phyloP scores from a whole-genome alignment of 2,113 vertebrate species.

The Melanocharis versteri region DNA sequence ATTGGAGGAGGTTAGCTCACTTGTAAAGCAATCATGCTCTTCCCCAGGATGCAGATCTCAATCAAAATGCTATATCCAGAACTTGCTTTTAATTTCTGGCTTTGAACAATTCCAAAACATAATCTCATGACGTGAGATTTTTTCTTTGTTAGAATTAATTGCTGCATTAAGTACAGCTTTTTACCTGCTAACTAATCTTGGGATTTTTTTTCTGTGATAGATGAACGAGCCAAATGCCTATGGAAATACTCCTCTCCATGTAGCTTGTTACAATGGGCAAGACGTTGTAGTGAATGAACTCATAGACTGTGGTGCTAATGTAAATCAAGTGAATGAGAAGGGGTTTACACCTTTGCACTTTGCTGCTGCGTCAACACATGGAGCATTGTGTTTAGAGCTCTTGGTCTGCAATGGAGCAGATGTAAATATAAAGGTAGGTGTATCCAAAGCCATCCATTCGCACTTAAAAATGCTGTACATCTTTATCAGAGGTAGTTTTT shows the following conservation, averaged over 20 bases:
- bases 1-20: neutral
- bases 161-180: neutral
- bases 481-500: neutral
- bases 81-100: neutral
- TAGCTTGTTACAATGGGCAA: slow-evolving; percentile 98
- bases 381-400: slow-evolving; percentile 93
- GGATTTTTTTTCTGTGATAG: slow-evolving; percentile 40
- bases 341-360: slow-evolving; percentile 96
- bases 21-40: neutral
- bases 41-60: neutral
- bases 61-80: neutral
- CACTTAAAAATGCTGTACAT: neutral
- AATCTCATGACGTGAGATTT: neutral
- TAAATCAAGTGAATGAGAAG: slow-evolving; percentile 96
- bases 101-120: neutral
- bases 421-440: slow-evolving; percentile 91
- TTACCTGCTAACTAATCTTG: neutral
- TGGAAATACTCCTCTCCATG: slow-evolving; percentile 94
- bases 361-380: slow-evolving; percentile 93
- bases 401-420: slow-evolving; percentile 94
- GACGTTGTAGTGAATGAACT: slow-evolving; percentile 98
- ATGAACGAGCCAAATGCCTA: slow-evolving; percentile 97
- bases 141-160: neutral
- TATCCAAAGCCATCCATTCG: neutral
- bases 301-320: slow-evolving; percentile 92